A percentile compares a stretch with the other conserved stretches of the same genome.
Evolutionary conservation across 2,113 vertebrate species (phyloP).

Genomic region (Phrynosoma platyrhinos): DNA sequence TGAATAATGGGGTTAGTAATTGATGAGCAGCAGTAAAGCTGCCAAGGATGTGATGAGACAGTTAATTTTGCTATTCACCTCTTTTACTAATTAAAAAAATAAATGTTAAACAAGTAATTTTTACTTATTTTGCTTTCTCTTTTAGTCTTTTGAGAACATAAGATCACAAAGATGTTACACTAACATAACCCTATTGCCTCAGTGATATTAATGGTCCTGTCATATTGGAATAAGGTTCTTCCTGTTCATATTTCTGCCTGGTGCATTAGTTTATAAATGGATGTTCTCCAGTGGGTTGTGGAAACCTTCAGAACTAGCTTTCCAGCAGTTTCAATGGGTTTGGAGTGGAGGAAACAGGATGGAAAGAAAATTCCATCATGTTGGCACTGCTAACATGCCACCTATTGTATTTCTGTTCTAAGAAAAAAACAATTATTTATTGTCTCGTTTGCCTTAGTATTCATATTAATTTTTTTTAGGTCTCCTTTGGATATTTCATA

Average conservation of each 20-base stretch:
- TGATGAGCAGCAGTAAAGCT: neutral
- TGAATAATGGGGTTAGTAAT: neutral
- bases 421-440: neutral
- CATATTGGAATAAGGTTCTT: neutral
- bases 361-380: neutral
- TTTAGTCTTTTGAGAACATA: neutral
- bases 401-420: neutral
- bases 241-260: neutral
- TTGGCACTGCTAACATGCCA: neutral
- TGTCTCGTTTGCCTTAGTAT: neutral
- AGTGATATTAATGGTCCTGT: neutral
- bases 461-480: constrained; percentile 30
- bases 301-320: neutral
- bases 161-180: neutral
- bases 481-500: constrained; percentile 15
- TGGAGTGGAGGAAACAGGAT: neutral
- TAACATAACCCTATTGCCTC: neutral
- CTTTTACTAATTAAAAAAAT: neutral
- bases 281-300: neutral
- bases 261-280: neutral
- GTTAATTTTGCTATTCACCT: neutral
- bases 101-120: no score
- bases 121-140: neutral
- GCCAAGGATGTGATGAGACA: neutral
- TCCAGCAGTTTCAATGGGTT: no score